phyloP scores from a whole-genome alignment of 2,113 vertebrate genomes.

The Ochotona princeps region DNA sequence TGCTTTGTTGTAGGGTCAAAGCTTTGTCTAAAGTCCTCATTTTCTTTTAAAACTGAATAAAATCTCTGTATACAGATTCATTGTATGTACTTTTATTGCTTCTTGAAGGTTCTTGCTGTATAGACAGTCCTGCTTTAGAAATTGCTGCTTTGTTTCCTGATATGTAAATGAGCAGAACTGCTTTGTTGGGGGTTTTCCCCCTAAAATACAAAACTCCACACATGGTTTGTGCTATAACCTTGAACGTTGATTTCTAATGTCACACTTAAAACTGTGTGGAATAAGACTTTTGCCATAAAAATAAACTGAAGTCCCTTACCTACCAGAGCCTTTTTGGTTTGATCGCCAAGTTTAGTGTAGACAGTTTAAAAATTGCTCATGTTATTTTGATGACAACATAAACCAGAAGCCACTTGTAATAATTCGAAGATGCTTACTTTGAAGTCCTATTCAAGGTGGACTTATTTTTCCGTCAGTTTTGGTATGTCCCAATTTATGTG shows the following conservation, averaged over 20 bases:
- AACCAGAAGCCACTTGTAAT: constrained; percentile 77
- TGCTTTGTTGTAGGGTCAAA: constrained; percentile 89
- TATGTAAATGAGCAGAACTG: constrained; percentile 86
- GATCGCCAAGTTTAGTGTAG: constrained; percentile 67
- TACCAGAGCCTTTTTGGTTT: constrained; percentile 78
- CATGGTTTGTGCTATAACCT: constrained; percentile 86
- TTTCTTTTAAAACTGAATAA: constrained; percentile 89
- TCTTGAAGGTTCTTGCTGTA: constrained; percentile 87
- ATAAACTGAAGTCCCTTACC: constrained; percentile 83
- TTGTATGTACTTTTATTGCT: constrained; percentile 89
- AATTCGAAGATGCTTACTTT: constrained; percentile 85
- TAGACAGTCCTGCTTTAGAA: constrained; percentile 87
- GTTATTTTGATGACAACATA: constrained; percentile 66
- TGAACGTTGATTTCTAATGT: constrained; percentile 86
- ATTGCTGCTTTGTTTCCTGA: constrained; percentile 86
- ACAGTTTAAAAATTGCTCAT: constrained; percentile 69
- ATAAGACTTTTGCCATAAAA: constrained; percentile 88
- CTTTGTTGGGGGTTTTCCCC: constrained; percentile 73
- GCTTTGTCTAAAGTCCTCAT: constrained; percentile 87
- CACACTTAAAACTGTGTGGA: constrained; percentile 87
- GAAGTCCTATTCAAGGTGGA: constrained; percentile 67
- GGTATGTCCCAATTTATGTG: constrained; percentile 59
- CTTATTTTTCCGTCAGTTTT: constrained; percentile 63
- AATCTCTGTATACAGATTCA: constrained; percentile 88
- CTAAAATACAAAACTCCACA: constrained; percentile 84